Evolutionary conservation across 2,113 vertebrate species (phyloP).

Genomic region (Ellobius talpinus): DNA sequence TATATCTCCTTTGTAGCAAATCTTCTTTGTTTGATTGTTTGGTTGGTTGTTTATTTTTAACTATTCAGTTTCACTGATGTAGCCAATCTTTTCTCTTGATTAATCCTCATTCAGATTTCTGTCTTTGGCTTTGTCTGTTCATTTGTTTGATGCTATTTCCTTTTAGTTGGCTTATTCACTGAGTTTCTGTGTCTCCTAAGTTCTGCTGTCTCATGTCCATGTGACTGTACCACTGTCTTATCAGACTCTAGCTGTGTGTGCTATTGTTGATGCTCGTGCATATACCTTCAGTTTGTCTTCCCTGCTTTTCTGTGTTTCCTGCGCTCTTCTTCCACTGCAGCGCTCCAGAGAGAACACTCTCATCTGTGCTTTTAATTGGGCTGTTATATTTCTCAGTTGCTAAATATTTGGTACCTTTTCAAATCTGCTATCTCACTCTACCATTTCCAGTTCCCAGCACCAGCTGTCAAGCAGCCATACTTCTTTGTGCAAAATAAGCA

Average conservation of each 20-base stretch:
- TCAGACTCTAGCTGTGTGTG: background rate
- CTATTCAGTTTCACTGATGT: background rate
- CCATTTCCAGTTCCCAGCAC: background rate
- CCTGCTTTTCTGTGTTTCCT: background rate
- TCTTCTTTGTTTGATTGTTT: background rate
- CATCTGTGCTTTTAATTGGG: background rate
- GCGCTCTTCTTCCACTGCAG: background rate
- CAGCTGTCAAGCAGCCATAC: background rate
- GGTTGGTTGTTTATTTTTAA: background rate
- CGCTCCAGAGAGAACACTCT: background rate
- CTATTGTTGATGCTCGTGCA: too few relatives aligned
- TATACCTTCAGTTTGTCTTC: background rate
- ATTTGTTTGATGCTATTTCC: background rate
- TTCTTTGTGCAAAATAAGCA: background rate
- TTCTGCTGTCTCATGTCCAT: too few relatives aligned
- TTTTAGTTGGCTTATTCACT: too few relatives aligned
- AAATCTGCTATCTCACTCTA: background rate
- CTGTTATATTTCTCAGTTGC: background rate
- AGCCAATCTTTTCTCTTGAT: background rate
- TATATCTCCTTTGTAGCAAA: background rate
- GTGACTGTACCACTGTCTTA: accelerated
- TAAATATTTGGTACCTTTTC: background rate
- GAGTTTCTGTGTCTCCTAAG: background rate
- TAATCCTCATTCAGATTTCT: background rate
- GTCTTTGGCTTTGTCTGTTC: too few relatives aligned